phyloP scores from a whole-genome alignment of 2,888 invertebrate species.

The Harpalus rubripes region DNA sequence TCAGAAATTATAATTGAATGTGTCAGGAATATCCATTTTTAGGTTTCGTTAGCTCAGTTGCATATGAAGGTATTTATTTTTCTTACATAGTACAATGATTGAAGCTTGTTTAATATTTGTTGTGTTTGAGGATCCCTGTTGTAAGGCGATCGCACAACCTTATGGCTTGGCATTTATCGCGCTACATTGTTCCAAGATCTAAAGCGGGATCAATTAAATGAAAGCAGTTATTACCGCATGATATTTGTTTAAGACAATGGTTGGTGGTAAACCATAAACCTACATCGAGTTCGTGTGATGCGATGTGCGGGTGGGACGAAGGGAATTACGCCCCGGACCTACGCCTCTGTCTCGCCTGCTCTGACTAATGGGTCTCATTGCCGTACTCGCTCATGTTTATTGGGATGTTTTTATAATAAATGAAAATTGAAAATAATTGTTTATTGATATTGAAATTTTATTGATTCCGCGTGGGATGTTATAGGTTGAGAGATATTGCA shows the following conservation, averaged over 20 bases:
- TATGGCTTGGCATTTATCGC: constrained; percentile 55
- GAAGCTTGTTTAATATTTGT: no score
- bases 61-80: no score
- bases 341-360: constrained; percentile 47
- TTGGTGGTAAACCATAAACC: constrained; percentile 49
- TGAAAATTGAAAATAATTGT: constrained; percentile 44
- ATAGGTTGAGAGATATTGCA: constrained; percentile 20
- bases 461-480: constrained; percentile 29
- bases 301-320: constrained; percentile 58
- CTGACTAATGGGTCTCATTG: constrained; percentile 22
- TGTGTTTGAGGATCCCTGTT: neutral
- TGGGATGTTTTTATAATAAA: constrained; percentile 27
- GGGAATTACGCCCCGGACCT: constrained; percentile 41
- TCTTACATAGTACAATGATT: neutral
- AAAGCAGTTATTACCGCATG: constrained; percentile 56
- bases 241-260: constrained; percentile 64
- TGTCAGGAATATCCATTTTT: no score
- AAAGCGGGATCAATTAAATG: constrained; percentile 64
- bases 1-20: no score
- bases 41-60: no score
- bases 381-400: constrained; percentile 20
- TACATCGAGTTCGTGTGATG: constrained; percentile 11
- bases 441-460: constrained; percentile 35
- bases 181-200: constrained; percentile 62
- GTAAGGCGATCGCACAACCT: constrained; percentile 31